Conservation (phyloP, 2,888 invertebrate genomes). For the Agrenia bidenticulata region DNA sequence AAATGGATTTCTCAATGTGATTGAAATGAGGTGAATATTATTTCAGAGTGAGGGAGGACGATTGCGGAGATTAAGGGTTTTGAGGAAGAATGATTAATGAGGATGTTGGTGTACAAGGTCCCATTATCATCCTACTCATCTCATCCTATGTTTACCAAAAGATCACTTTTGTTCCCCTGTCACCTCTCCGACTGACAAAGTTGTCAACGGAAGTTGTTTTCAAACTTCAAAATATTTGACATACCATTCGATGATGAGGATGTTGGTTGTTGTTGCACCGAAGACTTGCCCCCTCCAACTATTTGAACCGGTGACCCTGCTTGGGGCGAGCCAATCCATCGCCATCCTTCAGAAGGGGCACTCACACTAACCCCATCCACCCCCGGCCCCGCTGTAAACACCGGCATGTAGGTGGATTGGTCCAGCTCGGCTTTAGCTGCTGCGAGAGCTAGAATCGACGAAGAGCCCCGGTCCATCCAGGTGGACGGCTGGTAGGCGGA, state of each 20-base stretch:
- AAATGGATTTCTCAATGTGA: no score
- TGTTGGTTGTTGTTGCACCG: not conserved
- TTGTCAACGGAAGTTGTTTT: conserved; percentile 27
- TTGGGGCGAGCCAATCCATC: not conserved
- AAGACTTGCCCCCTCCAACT: not conserved
- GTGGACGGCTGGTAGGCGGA: no score
- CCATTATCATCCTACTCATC: no score
- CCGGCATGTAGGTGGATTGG: conserved; percentile 40
- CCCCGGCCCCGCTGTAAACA: conserved; percentile 26
- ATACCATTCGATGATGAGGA: not conserved
- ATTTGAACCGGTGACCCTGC: no score
- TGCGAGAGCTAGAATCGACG: conserved; percentile 42
- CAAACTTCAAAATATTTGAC: conserved; percentile 9
- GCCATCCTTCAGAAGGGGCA: not conserved
- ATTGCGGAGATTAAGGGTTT: no score
- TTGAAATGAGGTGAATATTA: no score
- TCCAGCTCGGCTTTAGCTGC: conserved; percentile 49
- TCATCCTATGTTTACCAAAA: no score
- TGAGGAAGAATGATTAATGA: no score
- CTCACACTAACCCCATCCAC: not conserved
- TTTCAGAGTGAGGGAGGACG: no score
- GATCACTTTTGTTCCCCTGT: conserved; percentile 17
- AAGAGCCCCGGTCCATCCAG: not conserved
- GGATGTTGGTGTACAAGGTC: no score
- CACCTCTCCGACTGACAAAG: conserved; percentile 21